Percentiles rank a stretch among this genome's conserved stretches.
Conservation (phyloP, 1,140 invertebrate species). For the Bathynomus jamesi region DNA sequence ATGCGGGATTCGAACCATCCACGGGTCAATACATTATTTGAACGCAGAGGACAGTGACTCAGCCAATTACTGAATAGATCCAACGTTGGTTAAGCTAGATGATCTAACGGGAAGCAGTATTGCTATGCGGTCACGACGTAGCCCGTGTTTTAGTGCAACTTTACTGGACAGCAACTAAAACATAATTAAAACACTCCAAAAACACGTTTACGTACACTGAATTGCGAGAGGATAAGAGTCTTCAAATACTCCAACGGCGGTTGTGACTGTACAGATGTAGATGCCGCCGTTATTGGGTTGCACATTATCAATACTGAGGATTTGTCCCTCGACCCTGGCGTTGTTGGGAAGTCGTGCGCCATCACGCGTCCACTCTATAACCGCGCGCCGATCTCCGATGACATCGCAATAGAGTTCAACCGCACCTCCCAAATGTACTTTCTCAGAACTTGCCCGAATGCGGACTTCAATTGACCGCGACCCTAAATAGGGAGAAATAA, state of each 20-base stretch:
- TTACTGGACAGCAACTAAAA: no score
- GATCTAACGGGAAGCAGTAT: no score
- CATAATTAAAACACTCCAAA: no score
- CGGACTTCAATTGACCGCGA: conserved; percentile 39
- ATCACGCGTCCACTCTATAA: conserved; percentile 51
- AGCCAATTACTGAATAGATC: no score
- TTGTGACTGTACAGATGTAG: conserved; percentile 60
- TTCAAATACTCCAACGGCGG: conserved; percentile 51
- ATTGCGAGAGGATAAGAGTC: conserved; percentile 64
- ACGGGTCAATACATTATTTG: no score
- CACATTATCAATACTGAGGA: conserved; percentile 48
- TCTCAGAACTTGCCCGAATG: conserved; percentile 42
- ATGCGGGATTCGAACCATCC: no score
- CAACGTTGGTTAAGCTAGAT: no score
- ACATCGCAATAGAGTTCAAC: conserved; percentile 65
- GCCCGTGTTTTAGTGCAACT: no score
- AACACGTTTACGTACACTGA: conserved; percentile 56
- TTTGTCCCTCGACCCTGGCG: conserved; percentile 47
- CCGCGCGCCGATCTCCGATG: conserved; percentile 48
- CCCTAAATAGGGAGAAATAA: conserved; percentile 2
- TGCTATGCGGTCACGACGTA: no score
- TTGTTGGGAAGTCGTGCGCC: conserved; percentile 50
- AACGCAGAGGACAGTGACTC: no score
- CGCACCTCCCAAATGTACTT: conserved; percentile 59
- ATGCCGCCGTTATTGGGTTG: conserved; percentile 56